These are phyloP conservation scores for Abrostola tripartita DNA, from an alignment of 2,888 invertebrate genomes.

Conservation along the genomic window DNA sequence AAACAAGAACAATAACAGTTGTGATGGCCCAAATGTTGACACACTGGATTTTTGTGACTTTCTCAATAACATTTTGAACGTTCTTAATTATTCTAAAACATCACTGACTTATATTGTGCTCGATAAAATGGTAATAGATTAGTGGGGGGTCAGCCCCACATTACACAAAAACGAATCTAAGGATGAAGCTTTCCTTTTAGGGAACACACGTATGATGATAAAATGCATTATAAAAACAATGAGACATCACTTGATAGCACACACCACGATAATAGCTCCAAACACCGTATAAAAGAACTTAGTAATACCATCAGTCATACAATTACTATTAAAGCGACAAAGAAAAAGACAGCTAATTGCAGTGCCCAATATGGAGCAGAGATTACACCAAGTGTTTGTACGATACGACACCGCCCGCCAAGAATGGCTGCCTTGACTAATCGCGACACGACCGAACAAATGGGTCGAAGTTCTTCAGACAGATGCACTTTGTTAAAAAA, in stretches of 20 bases:
- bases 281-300: constrained; percentile 28
- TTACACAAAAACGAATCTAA: too few species aligned
- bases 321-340: constrained; percentile 74
- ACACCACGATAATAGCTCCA: constrained; percentile 13
- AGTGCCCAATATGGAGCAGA: constrained; percentile 76
- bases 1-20: neutral
- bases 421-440: constrained; percentile 85
- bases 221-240: neutral
- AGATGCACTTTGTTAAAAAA: constrained; percentile 60
- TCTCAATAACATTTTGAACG: too few species aligned
- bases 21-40: too few species aligned
- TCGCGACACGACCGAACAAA: constrained; percentile 72
- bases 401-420: constrained; percentile 72
- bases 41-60: too few species aligned
- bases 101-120: too few species aligned
- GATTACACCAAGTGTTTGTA: constrained; percentile 78
- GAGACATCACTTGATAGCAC: neutral
- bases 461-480: constrained; percentile 68
- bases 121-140: too few species aligned
- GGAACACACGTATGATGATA: too few species aligned
- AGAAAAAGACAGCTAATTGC: constrained; percentile 82
- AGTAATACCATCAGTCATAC: constrained; percentile 61
- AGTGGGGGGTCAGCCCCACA: too few species aligned
- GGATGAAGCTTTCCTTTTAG: too few species aligned
- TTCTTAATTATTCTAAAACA: too few species aligned